These are phyloP conservation scores for Drosophila barbarae DNA, from an alignment of 2,888 invertebrate species.

Conservation along the genomic window DNA sequence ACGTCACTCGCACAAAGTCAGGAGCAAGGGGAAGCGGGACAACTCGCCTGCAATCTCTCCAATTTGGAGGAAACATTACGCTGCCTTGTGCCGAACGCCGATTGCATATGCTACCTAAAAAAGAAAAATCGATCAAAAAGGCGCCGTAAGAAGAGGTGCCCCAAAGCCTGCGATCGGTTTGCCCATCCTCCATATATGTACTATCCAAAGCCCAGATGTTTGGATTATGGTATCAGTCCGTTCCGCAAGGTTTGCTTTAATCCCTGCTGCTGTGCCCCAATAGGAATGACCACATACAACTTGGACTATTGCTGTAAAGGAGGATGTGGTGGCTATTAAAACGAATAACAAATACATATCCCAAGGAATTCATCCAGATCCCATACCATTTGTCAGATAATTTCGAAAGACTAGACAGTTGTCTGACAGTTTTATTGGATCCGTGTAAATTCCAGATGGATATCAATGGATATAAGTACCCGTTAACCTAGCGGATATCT, in stretches of 20 bases:
- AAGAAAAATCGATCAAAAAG: neutral
- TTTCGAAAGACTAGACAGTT: neutral
- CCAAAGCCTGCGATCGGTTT: constrained; percentile 49
- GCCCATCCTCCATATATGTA: constrained; percentile 51
- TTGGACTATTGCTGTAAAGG: constrained; percentile 17
- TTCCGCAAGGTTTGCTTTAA: constrained; percentile 2
- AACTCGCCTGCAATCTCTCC: constrained; percentile 15
- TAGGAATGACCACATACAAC: constrained; percentile 13
- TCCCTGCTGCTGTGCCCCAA: constrained; percentile 7
- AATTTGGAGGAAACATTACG: constrained; percentile 35
- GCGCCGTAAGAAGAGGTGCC: constrained; percentile 9
- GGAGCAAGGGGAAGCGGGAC: neutral
- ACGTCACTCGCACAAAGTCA: neutral
- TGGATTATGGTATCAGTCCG: constrained; percentile 1
- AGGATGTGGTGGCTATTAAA: constrained; percentile 4
- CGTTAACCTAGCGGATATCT: neutral
- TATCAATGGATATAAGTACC: neutral
- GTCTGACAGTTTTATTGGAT: constrained; percentile 8
- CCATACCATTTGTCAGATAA: neutral
- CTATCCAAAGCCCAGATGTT: constrained; percentile 29
- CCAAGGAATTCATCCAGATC: neutral
- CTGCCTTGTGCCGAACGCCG: constrained; percentile 25
- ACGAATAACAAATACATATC: too few species aligned
- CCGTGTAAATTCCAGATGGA: neutral
- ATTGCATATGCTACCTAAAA: constrained; percentile 36